Percentiles rank a stretch among this genome's conserved stretches.
phyloP scores from a whole-genome alignment of 2,888 invertebrate species.

The Philhelius pedissequus region DNA sequence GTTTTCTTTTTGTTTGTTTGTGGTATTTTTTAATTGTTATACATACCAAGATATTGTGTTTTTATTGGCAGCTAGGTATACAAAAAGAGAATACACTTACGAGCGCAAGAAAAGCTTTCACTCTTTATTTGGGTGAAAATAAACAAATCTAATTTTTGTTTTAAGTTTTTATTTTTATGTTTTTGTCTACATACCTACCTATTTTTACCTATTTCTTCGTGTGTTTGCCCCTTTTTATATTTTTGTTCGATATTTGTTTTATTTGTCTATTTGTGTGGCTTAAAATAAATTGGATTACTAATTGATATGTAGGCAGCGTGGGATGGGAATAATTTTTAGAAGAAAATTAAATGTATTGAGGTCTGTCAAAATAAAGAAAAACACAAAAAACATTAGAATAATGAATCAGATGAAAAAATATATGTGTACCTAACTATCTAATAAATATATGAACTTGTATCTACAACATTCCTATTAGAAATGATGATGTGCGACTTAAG shows the following conservation, averaged over 20 bases:
- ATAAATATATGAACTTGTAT: too few relatives aligned
- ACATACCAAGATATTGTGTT: too few relatives aligned
- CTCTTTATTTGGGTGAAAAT: conserved; percentile 41
- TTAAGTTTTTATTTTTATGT: neutral
- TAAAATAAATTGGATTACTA: conserved; percentile 66
- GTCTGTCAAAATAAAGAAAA: neutral
- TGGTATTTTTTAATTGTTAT: neutral
- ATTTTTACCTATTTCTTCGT: conserved; percentile 48
- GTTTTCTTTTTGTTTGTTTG: neutral
- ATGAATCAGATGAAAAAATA: neutral
- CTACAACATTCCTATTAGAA: too few relatives aligned
- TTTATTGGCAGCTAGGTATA: neutral
- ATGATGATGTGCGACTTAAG: too few relatives aligned
- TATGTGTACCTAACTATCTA: too few relatives aligned
- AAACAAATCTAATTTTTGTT: conserved; percentile 9
- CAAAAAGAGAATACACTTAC: conserved; percentile 5
- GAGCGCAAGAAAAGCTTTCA: conserved; percentile 45
- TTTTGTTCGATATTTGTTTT: neutral
- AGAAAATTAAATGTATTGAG: neutral
- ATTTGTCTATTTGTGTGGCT: conserved; percentile 9
- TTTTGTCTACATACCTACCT: neutral
- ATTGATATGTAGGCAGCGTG: conserved; percentile 50
- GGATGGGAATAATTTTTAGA: conserved; percentile 27
- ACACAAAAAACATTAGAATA: neutral
- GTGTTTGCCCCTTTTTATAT: conserved; percentile 30